phyloP scores from a whole-genome alignment of 2,113 vertebrate species.

The Condylura cristata region DNA sequence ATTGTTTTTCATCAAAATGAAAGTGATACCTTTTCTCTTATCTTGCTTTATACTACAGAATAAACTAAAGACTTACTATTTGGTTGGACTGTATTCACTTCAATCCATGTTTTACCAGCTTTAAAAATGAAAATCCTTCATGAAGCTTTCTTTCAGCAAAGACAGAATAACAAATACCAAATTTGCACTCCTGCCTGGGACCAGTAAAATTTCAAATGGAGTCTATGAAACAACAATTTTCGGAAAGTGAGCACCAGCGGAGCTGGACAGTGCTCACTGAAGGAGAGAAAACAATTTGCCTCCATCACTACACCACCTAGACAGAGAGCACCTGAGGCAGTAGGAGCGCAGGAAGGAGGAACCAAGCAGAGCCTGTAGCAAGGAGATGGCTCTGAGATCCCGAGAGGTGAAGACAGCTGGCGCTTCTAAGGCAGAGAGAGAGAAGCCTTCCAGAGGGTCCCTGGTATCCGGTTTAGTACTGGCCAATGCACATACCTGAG shows the following conservation, averaged over 20 bases:
- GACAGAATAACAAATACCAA: background rate
- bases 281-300: background rate
- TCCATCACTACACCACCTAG: background rate
- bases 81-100: background rate
- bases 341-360: background rate
- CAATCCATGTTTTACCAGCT: background rate
- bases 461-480: background rate
- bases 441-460: background rate
- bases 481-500: background rate
- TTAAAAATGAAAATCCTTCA: background rate
- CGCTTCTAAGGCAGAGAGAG: background rate
- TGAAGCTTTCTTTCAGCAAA: background rate
- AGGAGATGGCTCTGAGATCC: background rate
- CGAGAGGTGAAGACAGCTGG: background rate
- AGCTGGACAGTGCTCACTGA: too few species aligned
- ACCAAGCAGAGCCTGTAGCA: background rate
- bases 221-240: background rate
- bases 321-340: background rate
- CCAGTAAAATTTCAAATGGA: background rate
- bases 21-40: background rate
- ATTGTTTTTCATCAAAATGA: background rate
- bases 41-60: background rate
- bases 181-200: background rate
- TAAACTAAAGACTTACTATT: background rate
- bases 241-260: background rate